Conservation (phyloP, 1,140 invertebrate species). For the Sycophaga agraensis region DNA sequence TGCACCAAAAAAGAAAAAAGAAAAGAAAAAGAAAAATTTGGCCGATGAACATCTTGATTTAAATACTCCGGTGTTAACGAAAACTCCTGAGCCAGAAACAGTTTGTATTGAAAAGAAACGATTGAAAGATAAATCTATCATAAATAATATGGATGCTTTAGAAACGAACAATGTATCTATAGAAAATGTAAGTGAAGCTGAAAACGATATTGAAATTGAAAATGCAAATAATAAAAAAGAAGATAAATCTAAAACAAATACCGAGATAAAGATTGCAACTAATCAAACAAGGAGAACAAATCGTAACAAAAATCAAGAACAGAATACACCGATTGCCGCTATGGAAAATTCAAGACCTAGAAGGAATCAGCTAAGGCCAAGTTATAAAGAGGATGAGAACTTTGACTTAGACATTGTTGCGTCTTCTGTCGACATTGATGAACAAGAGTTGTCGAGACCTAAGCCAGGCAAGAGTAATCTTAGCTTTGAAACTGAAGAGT, state of each 20-base stretch:
- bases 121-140: background rate
- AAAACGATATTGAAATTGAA: background rate
- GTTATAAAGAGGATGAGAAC: constrained; percentile 37
- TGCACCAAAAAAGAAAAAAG: constrained; percentile 28
- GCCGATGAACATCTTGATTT: constrained; percentile 47
- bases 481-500: background rate
- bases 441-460: background rate
- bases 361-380: constrained; percentile 32
- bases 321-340: background rate
- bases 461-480: constrained; percentile 1
- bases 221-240: constrained; percentile 4
- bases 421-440: background rate
- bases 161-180: background rate
- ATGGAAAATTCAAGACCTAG: constrained; percentile 34
- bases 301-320: constrained; percentile 16
- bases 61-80: constrained; percentile 33
- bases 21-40: constrained; percentile 43
- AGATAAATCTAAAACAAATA: constrained; percentile 5
- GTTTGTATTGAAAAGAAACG: background rate
- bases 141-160: background rate
- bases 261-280: background rate
- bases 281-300: constrained; percentile 4
- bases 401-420: constrained; percentile 34
- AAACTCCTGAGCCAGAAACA: background rate
- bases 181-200: background rate